phyloP scores from a whole-genome alignment of 53 echinoderm and acorn worm species.

The Arbacia lixula region DNA sequence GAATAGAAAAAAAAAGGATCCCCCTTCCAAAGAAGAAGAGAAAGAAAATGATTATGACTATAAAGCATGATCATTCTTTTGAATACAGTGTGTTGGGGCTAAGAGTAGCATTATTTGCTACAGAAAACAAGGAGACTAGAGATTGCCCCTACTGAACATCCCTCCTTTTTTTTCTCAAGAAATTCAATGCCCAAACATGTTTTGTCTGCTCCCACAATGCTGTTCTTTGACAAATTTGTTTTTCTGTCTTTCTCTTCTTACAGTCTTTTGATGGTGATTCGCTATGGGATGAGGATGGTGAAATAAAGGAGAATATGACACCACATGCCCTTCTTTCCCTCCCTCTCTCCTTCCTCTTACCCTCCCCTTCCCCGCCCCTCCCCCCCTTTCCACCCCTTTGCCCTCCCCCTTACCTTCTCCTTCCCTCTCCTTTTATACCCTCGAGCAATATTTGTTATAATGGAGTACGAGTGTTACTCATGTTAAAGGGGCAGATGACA shows the following conservation, averaged over 20 bases:
- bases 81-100: no score
- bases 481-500: no score
- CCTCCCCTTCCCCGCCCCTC: not conserved
- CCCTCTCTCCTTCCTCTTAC: not conserved
- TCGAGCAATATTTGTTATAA: no score
- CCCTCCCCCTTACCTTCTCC: not conserved
- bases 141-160: not conserved
- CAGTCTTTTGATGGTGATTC: conserved; percentile 79
- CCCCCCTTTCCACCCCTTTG: not conserved
- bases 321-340: not conserved
- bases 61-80: no score
- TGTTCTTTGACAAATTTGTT: not conserved
- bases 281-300: conserved; percentile 71
- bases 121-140: not conserved
- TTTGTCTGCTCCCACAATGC: no score
- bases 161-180: not conserved
- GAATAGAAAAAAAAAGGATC: no score
- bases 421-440: not conserved
- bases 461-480: no score
- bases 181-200: not conserved
- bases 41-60: no score
- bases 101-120: no score
- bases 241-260: conserved; percentile 9
- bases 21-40: no score
- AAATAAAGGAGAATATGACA: no score